Evolutionary conservation across 2,797 vertebrate species (phyloP).

Genomic region (Rhinichthys osculus): DNA sequence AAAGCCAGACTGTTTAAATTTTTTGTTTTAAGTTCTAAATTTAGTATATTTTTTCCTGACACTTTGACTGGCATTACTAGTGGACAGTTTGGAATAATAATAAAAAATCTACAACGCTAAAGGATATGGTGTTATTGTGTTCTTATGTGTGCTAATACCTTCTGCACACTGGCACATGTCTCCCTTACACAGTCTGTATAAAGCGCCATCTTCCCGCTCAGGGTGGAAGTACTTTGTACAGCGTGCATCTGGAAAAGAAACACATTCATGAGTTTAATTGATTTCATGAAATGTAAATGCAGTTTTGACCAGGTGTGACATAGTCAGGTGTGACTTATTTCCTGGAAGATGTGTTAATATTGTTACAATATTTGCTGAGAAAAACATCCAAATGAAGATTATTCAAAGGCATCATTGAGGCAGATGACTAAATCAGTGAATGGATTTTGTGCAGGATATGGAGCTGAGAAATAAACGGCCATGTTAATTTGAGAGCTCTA

Average conservation of each 20-base stretch:
- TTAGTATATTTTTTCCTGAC: neutral
- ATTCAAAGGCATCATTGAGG: neutral
- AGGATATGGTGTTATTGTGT: neutral
- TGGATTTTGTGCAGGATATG: neutral
- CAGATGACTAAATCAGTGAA: neutral
- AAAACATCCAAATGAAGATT: neutral
- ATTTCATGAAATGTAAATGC: neutral
- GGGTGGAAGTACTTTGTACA: conserved; percentile 59
- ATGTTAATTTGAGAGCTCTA: too few relatives aligned
- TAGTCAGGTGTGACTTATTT: neutral
- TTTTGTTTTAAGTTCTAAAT: neutral
- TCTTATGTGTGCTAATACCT: conserved; percentile 33
- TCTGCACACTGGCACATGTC: conserved; percentile 55
- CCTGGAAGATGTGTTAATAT: neutral
- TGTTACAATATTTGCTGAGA: neutral
- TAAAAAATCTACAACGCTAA: neutral
- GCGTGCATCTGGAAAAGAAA: conserved; percentile 22
- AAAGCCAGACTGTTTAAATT: neutral
- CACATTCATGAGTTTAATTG: neutral
- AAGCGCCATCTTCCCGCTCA: neutral
- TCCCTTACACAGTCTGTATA: conserved; percentile 44
- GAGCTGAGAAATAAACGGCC: neutral
- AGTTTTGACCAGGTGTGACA: neutral
- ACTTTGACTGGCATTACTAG: neutral
- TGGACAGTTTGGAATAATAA: neutral